Base-by-base conservation (phyloP, 2,797 vertebrate species). In the Lacerta viridis region DNA sequence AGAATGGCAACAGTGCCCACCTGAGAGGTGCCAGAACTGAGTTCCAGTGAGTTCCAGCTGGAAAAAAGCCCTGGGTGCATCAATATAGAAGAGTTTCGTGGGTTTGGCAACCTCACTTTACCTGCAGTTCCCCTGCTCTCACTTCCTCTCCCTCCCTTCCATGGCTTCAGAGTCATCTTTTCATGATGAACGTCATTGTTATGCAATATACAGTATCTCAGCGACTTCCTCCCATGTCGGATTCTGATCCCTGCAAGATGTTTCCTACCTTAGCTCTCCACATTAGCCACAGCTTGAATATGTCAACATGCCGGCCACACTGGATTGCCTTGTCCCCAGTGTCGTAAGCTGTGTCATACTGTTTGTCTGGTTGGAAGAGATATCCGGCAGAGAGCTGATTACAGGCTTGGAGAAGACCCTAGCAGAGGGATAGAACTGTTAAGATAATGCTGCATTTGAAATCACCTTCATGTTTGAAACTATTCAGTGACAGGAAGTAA, bases 231-330 rank as follows among this genome's bases (percentile, higher is more conserved):
- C 39, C 41, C 61, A 20, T 23, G 64, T 36, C 20, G 69, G 82
- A 87, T 71, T 55, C 66, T 46, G 9, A 15, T 33, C 29, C 50
- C 39, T 29, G 46, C 13, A n/a, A 59, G 46, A 41, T n/a, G 33
- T 80, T 83, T 36, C 46, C 3, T 90, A 97, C 97, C 96, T 98
- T 98, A 72, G 96, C 95, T 91, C 98, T 98, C 97, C 96, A 97
- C 96, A 97, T 98, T 86, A 98, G 94, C 96, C 95, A 97, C 10
- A 98, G 94, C 85, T 97, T 98, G 75, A 98, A 98, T 84, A 96
- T 79, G 27, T 97, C 96, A 29, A 97, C 95, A 3, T 97, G 96
- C 77, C 94, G 33, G 18, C 96, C 96, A 41, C 96, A 97, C 39
- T 98, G 97, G 93, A 98, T 97, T 83, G 91, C 95, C 92, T 97